Base-by-base conservation (phyloP, 2,888 invertebrate species). In the Nomada ferruginata region DNA sequence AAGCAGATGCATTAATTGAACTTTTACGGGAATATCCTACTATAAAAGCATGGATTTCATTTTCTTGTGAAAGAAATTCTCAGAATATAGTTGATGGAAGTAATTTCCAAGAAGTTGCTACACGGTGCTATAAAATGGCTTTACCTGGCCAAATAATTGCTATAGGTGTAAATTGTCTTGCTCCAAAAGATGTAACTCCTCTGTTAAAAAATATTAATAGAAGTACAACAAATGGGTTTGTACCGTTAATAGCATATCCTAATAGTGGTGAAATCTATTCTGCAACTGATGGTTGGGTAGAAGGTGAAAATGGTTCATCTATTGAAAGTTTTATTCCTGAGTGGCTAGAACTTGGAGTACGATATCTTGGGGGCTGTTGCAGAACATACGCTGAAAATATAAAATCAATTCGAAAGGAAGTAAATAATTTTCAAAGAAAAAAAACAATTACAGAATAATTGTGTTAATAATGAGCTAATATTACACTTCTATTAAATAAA, bases 361-460 rank as follows among this genome's bases (percentile, higher is more conserved):
- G 95, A 72, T 97, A 97, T 93, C 95, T 99, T 61, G 98, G 99
- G 29, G 99, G 99, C 0, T 99, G 99, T 90, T 99, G 99, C 93
- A 95, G 98, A 86, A 97, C 98, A 0, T 96, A 96, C 89, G 97
- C 98, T 1, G 95, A 96, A 0, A 98, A 98, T 92, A 96, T 98
- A 52, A 95, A 95, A 13, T 95, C 96, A 85, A 97, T 98, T 88
- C 95, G 95, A 73, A 95, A 95, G 88, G 95, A 96, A 91, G 96
- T 96, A 75, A 92, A 93, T 75, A 93, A 92, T 79, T 95, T 29
- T 23, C 57, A 59, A 15, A 64, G 26, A 50, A 65, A 57, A 29
- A 44, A 18, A 36, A 2, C 9, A 11, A 15, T 3, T 23, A 64
- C 55, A 15, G 36, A 65, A 42, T 80, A 72, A 64, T 26, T 57